Conservation (phyloP, 2,113 vertebrate species). For the Bombycilla garrulus region DNA sequence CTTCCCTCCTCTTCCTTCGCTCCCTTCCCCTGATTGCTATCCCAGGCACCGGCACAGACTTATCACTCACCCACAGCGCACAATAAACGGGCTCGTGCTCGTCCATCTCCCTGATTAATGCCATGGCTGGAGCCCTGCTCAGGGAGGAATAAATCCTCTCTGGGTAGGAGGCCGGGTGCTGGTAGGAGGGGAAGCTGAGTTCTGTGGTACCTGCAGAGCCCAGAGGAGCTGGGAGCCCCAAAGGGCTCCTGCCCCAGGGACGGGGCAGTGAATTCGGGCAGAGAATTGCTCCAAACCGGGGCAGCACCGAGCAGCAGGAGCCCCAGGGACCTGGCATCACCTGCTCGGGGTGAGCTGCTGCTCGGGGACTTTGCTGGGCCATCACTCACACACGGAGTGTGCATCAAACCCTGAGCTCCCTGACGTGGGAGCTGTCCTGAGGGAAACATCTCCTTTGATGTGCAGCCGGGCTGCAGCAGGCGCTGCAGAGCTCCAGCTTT, state of each 20-base stretch:
- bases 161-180: neutral
- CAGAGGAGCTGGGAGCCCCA: neutral
- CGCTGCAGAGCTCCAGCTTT: neutral
- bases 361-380: neutral
- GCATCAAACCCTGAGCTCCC: neutral
- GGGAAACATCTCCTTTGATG: neutral
- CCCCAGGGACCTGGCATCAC: neutral
- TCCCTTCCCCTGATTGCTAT: slow-evolving; percentile 9
- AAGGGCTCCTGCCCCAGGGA: neutral
- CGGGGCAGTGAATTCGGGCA: no score
- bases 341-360: neutral
- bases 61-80: neutral
- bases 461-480: neutral
- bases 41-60: neutral
- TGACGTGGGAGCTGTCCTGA: neutral
- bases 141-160: slow-evolving; percentile 22
- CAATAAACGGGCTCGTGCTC: neutral
- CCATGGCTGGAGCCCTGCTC: neutral
- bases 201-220: neutral
- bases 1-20: neutral
- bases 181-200: neutral
- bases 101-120: slow-evolving; percentile 36
- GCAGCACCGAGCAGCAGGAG: rapidly evolving
- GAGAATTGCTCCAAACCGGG: no score
- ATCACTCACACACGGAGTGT: rapidly evolving